phyloP scores from a whole-genome alignment of 2,888 invertebrate species.

The Graphium colonna region DNA sequence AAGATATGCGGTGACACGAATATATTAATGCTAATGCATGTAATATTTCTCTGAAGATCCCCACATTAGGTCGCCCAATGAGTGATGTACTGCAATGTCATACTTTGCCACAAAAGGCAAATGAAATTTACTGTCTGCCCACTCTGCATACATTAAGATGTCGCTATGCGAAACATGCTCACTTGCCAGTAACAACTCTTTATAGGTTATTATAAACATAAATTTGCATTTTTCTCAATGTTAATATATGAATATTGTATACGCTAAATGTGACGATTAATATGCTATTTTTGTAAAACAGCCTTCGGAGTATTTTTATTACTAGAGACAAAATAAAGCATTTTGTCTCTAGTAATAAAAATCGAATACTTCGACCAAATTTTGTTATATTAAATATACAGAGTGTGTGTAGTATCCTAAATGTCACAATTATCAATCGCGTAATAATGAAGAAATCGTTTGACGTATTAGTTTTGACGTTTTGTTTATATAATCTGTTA shows the following conservation, averaged over 20 bases:
- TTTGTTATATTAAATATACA: no score
- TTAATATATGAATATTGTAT: background rate
- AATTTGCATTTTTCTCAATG: background rate
- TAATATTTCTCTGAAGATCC: constrained; percentile 1
- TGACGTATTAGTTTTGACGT: no score
- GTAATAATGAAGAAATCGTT: no score
- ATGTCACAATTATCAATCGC: no score
- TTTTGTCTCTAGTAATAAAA: no score
- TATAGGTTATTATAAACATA: background rate
- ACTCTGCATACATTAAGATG: background rate
- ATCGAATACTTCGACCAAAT: no score
- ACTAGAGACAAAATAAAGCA: background rate
- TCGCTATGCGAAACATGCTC: background rate
- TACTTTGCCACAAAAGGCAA: background rate
- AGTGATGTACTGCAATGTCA: background rate
- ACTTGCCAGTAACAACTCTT: background rate
- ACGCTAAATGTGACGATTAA: background rate
- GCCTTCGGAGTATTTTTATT: background rate
- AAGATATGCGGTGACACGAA: background rate
- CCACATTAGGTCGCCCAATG: background rate
- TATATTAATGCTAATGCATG: background rate
- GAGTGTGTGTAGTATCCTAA: no score
- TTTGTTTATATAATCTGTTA: no score
- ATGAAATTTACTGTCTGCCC: background rate
- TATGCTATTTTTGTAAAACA: background rate